Conservation (phyloP, 2,113 vertebrate species). For the Sceloporus undulatus region DNA sequence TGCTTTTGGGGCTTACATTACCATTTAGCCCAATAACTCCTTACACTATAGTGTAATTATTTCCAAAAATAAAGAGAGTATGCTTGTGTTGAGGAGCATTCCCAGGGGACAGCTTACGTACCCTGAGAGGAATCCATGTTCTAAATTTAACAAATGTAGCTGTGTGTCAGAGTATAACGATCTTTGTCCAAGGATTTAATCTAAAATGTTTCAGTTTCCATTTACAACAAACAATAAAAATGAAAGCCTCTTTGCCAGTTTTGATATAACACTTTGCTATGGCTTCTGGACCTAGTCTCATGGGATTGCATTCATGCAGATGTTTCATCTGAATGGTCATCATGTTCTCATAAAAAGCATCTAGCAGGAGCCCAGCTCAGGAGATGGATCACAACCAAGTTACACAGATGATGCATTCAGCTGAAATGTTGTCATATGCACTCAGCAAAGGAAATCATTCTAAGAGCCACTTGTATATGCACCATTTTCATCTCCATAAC, state of each 20-base stretch:
- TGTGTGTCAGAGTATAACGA: slow-evolving; percentile 43
- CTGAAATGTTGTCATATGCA: background rate
- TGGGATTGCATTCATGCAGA: no score
- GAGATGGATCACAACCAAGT: background rate
- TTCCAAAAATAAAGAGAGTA: slow-evolving; percentile 66
- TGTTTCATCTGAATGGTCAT: background rate
- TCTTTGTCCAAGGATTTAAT: slow-evolving; percentile 58
- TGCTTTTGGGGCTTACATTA: slow-evolving; percentile 57
- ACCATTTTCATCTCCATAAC: background rate
- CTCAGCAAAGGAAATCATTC: background rate
- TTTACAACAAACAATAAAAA: slow-evolving; percentile 35
- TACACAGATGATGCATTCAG: background rate
- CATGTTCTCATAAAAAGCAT: background rate
- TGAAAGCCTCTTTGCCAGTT: background rate
- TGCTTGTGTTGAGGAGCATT: slow-evolving; percentile 42
- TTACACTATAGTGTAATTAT: slow-evolving; percentile 62
- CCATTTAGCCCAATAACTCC: slow-evolving; percentile 56
- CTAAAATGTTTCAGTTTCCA: slow-evolving; percentile 42
- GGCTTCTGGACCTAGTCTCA: background rate
- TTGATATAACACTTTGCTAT: slow-evolving; percentile 2
- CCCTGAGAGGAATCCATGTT: slow-evolving; percentile 57
- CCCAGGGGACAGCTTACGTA: slow-evolving; percentile 59
- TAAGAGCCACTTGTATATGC: background rate
- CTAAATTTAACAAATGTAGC: slow-evolving; percentile 61
- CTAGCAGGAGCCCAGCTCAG: background rate